phyloP scores from a whole-genome alignment of 2,113 vertebrate species.

The Amblyornis subalaris region DNA sequence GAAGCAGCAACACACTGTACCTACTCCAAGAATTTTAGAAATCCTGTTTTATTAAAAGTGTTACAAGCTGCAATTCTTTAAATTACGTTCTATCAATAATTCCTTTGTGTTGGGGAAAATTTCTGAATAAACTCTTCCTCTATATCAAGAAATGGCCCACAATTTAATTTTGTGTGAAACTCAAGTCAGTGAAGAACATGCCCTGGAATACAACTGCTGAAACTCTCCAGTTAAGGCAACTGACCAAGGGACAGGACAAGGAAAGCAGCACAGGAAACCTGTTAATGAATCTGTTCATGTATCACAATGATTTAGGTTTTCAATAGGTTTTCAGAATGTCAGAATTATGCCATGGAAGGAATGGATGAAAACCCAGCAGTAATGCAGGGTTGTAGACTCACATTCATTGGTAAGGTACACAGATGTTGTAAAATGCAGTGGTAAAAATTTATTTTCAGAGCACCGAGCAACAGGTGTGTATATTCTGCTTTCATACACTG shows the following conservation, averaged over 20 bases:
- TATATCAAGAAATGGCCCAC: background rate
- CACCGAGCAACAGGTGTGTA: constrained; percentile 8
- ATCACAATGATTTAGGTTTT: background rate
- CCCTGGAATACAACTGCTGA: background rate
- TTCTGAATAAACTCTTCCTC: constrained; percentile 4
- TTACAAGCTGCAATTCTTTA: constrained; percentile 18
- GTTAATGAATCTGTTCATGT: background rate
- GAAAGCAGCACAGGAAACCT: background rate
- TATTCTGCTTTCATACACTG: background rate
- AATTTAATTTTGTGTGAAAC: background rate
- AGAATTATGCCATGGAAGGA: background rate
- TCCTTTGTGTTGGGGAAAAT: background rate
- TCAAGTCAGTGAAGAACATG: background rate
- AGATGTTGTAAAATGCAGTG: background rate
- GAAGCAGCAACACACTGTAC: constrained; percentile 39
- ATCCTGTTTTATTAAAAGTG: constrained; percentile 62
- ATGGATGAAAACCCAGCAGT: background rate
- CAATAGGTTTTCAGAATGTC: background rate
- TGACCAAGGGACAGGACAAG: background rate
- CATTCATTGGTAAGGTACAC: background rate
- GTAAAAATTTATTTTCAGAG: constrained; percentile 13
- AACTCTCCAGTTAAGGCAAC: background rate
- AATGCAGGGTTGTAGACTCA: background rate
- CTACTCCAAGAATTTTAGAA: constrained; percentile 45
- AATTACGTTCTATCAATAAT: constrained; percentile 17